Evolutionary conservation across 2,797 vertebrate species (phyloP), one percentile per base, ranked within the genome.

Genomic region (Hirundo rustica): DNA sequence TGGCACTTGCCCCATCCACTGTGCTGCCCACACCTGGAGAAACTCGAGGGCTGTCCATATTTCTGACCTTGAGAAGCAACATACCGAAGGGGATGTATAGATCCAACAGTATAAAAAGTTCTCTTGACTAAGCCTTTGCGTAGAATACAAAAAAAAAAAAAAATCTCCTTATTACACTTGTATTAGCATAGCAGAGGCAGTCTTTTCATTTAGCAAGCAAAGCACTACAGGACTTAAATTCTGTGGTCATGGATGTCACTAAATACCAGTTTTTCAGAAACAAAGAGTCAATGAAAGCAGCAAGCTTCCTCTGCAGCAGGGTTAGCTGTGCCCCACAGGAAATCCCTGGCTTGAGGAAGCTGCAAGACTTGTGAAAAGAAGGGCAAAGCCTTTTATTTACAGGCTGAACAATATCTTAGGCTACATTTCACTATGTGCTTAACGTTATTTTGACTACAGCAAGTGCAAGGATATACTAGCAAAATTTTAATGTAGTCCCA

Each of bases 291-390:
- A 91, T 94, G 94, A 96, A 96, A 94, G 89, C 74, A 96, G 80
- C 78, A 62, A 64, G 78, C 76, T 96, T 94, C 93, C 92, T 92
- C 60, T 93, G 81, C 89, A 88, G 77, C 81, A 96, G 88, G 85
- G 96, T 96, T 96, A 96, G 90, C 86, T 95, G 83, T 84, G 92
- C 96, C 95, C 85, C 95, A 96, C 75, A 97, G 95, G 96, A 96
- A 97, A 97, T 90, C 65, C 70, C 88, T 81, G 36, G 66, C 92
- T 65, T 60, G 82, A 94, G 95, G 91, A 94, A 97, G 93, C 85
- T 74, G 77, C 84, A 88, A 75, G 50, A 75, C 93, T 94, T 65
- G 88, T 80, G 86, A 93, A 92, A 95, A 92, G 85, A 97, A 94
- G 81, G 78, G 81, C 76, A 96, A 96, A 96, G 27, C 30, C 85